Conservation (phyloP, 2,797 vertebrate genomes). For the Pipistrellus kuhlii region DNA sequence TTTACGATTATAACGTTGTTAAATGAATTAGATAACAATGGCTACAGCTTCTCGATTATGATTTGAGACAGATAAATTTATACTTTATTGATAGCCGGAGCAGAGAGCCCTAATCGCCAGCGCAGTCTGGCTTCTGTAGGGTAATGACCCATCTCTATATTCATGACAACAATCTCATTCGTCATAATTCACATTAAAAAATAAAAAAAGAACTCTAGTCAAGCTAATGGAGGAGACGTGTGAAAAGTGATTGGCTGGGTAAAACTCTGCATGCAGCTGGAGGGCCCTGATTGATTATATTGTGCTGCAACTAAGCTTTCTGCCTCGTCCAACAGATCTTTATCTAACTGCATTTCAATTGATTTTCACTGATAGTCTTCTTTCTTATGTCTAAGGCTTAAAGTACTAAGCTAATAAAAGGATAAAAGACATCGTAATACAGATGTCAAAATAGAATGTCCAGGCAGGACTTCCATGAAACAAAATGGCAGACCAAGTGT, state of each 20-base stretch:
- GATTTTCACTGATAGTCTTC: slow-evolving; percentile 91
- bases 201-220: slow-evolving; percentile 79
- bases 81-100: slow-evolving; percentile 85
- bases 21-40: slow-evolving; percentile 85
- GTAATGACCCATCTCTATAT: slow-evolving; percentile 89
- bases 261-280: slow-evolving; percentile 85
- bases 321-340: slow-evolving; percentile 87
- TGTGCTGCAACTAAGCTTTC: slow-evolving; percentile 86
- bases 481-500: slow-evolving; percentile 69
- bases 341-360: slow-evolving; percentile 91
- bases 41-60: slow-evolving; percentile 83
- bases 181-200: slow-evolving; percentile 88
- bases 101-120: slow-evolving; percentile 85
- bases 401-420: slow-evolving; percentile 91
- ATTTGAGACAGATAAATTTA: slow-evolving; percentile 84
- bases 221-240: slow-evolving; percentile 89
- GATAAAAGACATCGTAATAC: slow-evolving; percentile 90
- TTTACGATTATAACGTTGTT: slow-evolving; percentile 82
- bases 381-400: slow-evolving; percentile 89
- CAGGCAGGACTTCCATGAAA: slow-evolving; percentile 79
- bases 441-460: slow-evolving; percentile 88
- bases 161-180: slow-evolving; percentile 88
- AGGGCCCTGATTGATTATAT: slow-evolving; percentile 90
- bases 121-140: slow-evolving; percentile 83
- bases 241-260: slow-evolving; percentile 89